These are phyloP conservation scores for Pediacus dermestoides DNA, from an alignment of 2,888 invertebrate species.

Conservation along the genomic window DNA sequence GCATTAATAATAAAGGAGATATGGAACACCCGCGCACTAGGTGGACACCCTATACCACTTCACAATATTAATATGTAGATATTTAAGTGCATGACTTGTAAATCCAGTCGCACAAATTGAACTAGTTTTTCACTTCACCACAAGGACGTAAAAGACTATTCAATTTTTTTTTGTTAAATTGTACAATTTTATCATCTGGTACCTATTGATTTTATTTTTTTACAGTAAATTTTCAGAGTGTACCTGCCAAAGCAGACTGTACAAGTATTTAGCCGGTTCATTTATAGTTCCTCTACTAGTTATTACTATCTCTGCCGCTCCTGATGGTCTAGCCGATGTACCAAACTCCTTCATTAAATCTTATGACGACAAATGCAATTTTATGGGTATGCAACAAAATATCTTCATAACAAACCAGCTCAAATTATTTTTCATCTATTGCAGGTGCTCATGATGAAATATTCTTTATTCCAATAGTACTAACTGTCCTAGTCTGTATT, in stretches of 20 bases:
- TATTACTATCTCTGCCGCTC: constrained; percentile 30
- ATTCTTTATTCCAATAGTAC: constrained; percentile 29
- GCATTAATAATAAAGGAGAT: too few species aligned
- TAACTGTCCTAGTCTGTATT: constrained; percentile 26
- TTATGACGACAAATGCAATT: constrained; percentile 31
- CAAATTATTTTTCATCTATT: constrained; percentile 13
- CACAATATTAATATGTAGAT: too few species aligned
- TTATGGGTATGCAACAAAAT: constrained; percentile 39
- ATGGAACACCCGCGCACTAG: too few species aligned
- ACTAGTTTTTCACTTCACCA: too few species aligned
- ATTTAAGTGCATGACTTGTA: too few species aligned
- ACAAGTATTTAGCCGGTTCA: constrained; percentile 25
- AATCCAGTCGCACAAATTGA: too few species aligned
- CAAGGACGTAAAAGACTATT: too few species aligned
- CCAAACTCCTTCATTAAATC: constrained; percentile 35
- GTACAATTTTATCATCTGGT: too few species aligned
- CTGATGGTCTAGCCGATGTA: constrained; percentile 31
- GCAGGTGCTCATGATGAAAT: constrained; percentile 22
- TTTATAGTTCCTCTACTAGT: constrained; percentile 29
- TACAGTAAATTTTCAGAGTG: constrained; percentile 16
- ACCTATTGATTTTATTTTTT: too few species aligned
- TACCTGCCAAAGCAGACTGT: constrained; percentile 15
- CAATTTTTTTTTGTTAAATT: too few species aligned
- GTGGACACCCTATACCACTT: too few species aligned
- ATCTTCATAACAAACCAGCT: not conserved